These are phyloP conservation scores for Pteropus alecto DNA, from an alignment of 2,113 vertebrate genomes.

Conservation along the genomic window DNA sequence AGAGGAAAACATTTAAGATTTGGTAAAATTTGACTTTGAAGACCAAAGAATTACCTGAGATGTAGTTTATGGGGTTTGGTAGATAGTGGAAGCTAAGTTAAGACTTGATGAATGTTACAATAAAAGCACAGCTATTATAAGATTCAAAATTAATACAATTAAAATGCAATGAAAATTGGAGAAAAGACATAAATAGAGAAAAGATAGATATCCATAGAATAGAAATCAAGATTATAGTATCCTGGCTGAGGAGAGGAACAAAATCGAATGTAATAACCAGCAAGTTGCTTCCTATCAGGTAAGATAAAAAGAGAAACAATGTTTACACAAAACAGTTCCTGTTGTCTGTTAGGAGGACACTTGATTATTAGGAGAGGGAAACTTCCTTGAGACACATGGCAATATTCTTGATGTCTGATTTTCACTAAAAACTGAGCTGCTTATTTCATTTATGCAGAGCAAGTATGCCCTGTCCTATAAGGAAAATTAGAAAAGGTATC, in stretches of 20 bases:
- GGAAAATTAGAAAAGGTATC: not conserved
- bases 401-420: not conserved
- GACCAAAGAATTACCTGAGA: not conserved
- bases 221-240: not conserved
- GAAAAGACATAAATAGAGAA: not conserved
- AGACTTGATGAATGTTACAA: not conserved
- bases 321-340: not conserved
- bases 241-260: not conserved
- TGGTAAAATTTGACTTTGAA: not conserved
- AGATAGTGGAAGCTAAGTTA: not conserved
- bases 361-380: not conserved
- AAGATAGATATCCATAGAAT: not conserved
- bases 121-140: not conserved
- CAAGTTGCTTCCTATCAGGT: not conserved
- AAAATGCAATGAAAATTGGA: not conserved
- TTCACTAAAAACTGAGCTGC: not conserved
- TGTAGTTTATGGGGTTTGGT: not conserved
- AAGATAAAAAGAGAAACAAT: not conserved
- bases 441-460: not conserved
- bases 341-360: not conserved
- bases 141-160: not conserved
- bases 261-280: not conserved
- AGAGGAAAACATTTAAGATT: not conserved
- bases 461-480: not conserved
- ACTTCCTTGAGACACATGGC: not conserved